These are phyloP conservation scores for Heliothis virescens DNA, from an alignment of 1,140 invertebrate genomes.

Conservation along the genomic window DNA sequence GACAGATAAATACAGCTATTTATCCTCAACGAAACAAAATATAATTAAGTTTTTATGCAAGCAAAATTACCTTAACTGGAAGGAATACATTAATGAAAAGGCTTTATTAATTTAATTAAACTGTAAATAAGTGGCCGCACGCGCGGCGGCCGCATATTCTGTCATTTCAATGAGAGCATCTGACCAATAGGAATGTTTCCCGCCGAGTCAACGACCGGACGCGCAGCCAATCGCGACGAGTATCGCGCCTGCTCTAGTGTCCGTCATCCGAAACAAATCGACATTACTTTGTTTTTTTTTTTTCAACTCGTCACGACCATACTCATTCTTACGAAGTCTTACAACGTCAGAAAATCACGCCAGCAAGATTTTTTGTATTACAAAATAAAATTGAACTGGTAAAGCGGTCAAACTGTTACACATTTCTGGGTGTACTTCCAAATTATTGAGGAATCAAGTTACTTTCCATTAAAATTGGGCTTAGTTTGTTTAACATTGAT, in stretches of 20 bases:
- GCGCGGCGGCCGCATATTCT: slow-evolving; percentile 2
- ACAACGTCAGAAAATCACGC: slow-evolving; percentile 17
- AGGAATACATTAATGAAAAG: slow-evolving; percentile 8
- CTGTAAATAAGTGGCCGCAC: slow-evolving; percentile 7
- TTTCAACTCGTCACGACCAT: slow-evolving; percentile 66
- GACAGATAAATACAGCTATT: not conserved
- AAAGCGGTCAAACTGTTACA: not conserved
- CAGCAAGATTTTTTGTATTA: slow-evolving; percentile 8
- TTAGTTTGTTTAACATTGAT: slow-evolving; percentile 34
- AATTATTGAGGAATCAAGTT: slow-evolving; percentile 8
- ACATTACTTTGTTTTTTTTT: slow-evolving; percentile 68
- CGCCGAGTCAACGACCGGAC: slow-evolving; percentile 70
- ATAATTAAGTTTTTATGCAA: not conserved
- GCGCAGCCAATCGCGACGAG: slow-evolving; percentile 66
- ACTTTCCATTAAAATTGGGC: slow-evolving; percentile 2
- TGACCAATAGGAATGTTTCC: slow-evolving; percentile 62
- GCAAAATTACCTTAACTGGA: not conserved
- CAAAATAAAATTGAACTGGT: not conserved
- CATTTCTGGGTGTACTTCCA: not conserved
- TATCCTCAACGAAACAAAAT: not conserved
- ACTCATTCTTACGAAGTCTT: slow-evolving; percentile 37
- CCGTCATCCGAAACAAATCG: slow-evolving; percentile 77
- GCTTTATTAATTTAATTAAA: slow-evolving; percentile 35
- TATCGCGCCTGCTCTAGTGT: slow-evolving; percentile 65
- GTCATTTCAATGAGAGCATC: slow-evolving; percentile 34